A percentile compares a stretch with the other conserved stretches of the same genome.
These are phyloP conservation scores for Spisula subtruncata DNA, from an alignment of 2,888 invertebrate genomes.

Conservation along the genomic window DNA sequence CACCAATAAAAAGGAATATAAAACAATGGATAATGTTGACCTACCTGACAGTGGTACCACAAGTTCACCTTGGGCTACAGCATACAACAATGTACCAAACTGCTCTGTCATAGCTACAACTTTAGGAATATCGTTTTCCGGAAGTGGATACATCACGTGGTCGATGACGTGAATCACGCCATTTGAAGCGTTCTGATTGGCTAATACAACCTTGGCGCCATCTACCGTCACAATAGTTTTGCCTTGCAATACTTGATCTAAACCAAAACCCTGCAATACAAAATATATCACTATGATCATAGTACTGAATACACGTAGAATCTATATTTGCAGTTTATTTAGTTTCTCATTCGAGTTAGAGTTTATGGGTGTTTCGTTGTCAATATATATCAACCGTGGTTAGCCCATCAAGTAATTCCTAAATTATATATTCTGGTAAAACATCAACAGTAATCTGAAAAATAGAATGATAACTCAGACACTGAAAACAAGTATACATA, in stretches of 20 bases:
- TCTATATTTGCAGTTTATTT: too few relatives aligned
- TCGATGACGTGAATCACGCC: constrained; percentile 75
- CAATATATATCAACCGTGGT: too few relatives aligned
- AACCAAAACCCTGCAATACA: not conserved
- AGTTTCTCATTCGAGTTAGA: too few relatives aligned
- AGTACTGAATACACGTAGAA: too few relatives aligned
- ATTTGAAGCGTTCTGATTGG: constrained; percentile 72
- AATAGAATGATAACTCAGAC: not conserved
- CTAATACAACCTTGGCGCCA: constrained; percentile 67
- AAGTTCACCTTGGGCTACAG: constrained; percentile 62
- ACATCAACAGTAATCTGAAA: too few relatives aligned
- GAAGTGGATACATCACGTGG: constrained; percentile 73
- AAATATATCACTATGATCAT: not conserved
- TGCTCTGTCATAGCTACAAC: constrained; percentile 48
- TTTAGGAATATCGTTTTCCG: constrained; percentile 62
- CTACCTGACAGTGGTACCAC: constrained; percentile 65
- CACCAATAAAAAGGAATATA: too few relatives aligned
- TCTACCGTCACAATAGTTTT: constrained; percentile 63
- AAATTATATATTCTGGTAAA: too few relatives aligned
- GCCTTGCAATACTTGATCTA: not conserved
- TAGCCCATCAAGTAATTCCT: too few relatives aligned
- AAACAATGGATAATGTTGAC: too few relatives aligned
- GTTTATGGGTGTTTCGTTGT: too few relatives aligned
- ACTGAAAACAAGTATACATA: not conserved
- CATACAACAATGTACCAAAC: constrained; percentile 70